These are phyloP conservation scores for Lynx canadensis DNA, from an alignment of 2,113 vertebrate species.

Conservation along the genomic window DNA sequence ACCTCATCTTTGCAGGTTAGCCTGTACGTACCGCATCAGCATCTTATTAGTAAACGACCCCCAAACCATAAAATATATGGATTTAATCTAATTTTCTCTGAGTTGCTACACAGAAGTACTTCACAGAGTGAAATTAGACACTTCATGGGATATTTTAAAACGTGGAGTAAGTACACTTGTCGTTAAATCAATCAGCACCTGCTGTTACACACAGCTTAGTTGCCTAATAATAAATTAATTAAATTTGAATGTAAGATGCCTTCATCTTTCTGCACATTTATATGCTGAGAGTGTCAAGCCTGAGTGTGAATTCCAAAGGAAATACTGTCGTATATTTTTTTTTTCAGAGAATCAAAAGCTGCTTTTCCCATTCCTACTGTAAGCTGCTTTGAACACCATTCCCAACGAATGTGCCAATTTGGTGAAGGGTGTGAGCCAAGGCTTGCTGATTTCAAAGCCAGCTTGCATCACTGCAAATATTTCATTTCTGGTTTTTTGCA, in stretches of 20 bases:
- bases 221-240: neutral
- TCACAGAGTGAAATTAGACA: neutral
- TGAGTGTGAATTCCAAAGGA: conserved; percentile 13
- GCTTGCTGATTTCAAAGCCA: conserved; percentile 83
- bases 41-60: neutral
- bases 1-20: neutral
- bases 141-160: neutral
- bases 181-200: neutral
- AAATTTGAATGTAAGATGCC: neutral
- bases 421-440: conserved; percentile 77
- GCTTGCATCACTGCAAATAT: conserved; percentile 79
- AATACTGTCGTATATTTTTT: conserved; percentile 66
- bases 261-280: neutral
- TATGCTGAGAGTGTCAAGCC: neutral
- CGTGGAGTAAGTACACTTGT: neutral
- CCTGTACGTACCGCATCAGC: neutral
- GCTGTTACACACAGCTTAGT: neutral
- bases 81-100: conserved; percentile 20
- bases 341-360: conserved; percentile 73
- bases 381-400: conserved; percentile 82
- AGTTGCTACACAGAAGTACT: neutral
- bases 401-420: conserved; percentile 81
- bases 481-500: conserved; percentile 79
- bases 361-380: conserved; percentile 80
- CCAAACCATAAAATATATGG: neutral